These are phyloP conservation scores for Pygmarrhopalites habei DNA, from an alignment of 1,140 invertebrate species.

Conservation along the genomic window DNA sequence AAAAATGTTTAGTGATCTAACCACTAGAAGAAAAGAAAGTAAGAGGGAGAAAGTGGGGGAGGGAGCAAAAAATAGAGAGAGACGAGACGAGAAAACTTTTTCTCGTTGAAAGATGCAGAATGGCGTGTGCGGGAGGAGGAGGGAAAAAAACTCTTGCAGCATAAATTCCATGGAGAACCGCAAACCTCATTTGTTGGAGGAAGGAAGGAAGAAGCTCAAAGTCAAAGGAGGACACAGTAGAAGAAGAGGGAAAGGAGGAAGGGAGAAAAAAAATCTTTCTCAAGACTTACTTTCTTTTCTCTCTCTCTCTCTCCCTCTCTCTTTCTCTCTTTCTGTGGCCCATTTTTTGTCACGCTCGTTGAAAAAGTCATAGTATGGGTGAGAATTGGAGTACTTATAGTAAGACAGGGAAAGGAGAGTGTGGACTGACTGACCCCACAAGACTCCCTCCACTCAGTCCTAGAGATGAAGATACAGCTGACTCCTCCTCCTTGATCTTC, in stretches of 20 bases:
- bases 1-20: too few relatives aligned
- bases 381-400: slow-evolving; percentile 1
- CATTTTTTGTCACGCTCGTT: not conserved
- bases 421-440: not conserved
- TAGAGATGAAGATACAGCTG: too few relatives aligned
- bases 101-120: too few relatives aligned
- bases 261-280: not conserved
- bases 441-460: too few relatives aligned
- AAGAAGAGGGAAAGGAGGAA: not conserved
- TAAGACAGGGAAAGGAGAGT: not conserved
- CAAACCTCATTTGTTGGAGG: too few relatives aligned
- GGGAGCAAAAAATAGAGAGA: not conserved
- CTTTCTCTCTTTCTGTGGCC: not conserved
- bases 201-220: not conserved
- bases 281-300: too few relatives aligned
- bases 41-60: too few relatives aligned
- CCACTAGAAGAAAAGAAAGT: too few relatives aligned
- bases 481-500: not conserved
- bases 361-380: not conserved
- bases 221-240: not conserved
- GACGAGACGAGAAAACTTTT: not conserved
- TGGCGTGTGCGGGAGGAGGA: too few relatives aligned
- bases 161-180: too few relatives aligned
- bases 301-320: not conserved
- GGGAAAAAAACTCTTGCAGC: too few relatives aligned